A percentile compares a stretch with the other conserved stretches of the same genome.
phyloP scores from a whole-genome alignment of 2,797 vertebrate species.

The Poeciliopsis infans region DNA sequence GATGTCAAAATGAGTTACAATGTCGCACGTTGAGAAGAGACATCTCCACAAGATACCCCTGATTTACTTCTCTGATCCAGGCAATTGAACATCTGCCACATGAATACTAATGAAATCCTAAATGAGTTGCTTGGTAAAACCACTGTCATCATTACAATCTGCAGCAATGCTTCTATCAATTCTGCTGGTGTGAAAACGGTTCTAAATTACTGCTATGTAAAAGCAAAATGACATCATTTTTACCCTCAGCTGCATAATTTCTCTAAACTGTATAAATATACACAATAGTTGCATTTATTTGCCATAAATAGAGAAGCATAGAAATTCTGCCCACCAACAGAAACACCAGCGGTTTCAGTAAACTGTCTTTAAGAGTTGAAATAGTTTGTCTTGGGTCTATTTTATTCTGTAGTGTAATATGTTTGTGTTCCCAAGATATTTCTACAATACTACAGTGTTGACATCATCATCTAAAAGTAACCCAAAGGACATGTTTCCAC shows the following conservation, averaged over 20 bases:
- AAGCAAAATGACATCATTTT: constrained; percentile 41
- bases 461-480: neutral
- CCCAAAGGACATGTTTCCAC: neutral
- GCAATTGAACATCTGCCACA: constrained; percentile 65
- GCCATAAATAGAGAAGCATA: constrained; percentile 14
- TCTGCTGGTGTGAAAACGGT: constrained; percentile 38
- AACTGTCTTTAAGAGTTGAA: neutral
- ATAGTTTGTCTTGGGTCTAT: neutral
- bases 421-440: neutral
- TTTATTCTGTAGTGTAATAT: constrained; percentile 2
- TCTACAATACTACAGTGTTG: neutral
- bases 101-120: constrained; percentile 54
- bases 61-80: constrained; percentile 54
- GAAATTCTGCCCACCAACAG: neutral
- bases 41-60: constrained; percentile 45
- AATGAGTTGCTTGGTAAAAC: constrained; percentile 42
- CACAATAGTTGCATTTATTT: constrained; percentile 21
- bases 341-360: neutral
- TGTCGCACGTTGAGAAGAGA: constrained; percentile 43
- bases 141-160: constrained; percentile 54
- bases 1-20: constrained; percentile 55
- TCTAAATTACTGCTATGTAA: constrained; percentile 46
- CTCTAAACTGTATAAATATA: constrained; percentile 16
- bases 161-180: constrained; percentile 34
- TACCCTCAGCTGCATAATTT: constrained; percentile 22